Percentiles rank a stretch among this genome's conserved stretches.
These are phyloP conservation scores for Galago senegalensis DNA, from an alignment of 2,797 vertebrate species.

Conservation along the genomic window DNA sequence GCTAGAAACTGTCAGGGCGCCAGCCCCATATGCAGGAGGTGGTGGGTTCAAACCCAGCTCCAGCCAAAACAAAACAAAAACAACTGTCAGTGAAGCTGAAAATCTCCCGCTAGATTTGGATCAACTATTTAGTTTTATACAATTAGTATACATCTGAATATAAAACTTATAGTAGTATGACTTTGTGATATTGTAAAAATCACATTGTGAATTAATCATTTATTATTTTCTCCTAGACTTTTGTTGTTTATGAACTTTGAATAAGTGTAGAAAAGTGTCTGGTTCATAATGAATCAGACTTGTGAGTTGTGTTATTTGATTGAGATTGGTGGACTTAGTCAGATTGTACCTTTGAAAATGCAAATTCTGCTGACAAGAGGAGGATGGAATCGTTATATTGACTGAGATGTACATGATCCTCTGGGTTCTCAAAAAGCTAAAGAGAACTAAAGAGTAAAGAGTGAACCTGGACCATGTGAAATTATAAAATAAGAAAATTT, in stretches of 20 bases:
- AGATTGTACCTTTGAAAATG: constrained; percentile 68
- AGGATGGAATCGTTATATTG: constrained; percentile 52
- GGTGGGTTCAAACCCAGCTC: too few relatives aligned
- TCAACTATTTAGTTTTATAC: neutral
- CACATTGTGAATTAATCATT: constrained; percentile 70
- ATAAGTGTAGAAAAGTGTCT: constrained; percentile 73
- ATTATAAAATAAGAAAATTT: constrained; percentile 7
- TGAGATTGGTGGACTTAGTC: constrained; percentile 57
- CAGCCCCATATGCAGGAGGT: too few relatives aligned
- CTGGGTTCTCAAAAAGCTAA: neutral
- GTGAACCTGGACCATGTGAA: neutral
- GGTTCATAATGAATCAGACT: constrained; percentile 32
- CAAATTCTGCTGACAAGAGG: constrained; percentile 69
- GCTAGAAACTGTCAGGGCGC: neutral
- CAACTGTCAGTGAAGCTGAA: neutral
- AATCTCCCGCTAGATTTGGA: neutral
- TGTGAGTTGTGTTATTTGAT: neutral
- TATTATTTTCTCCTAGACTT: constrained; percentile 69
- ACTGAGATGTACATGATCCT: neutral
- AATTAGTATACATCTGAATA: neutral
- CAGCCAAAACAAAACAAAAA: too few relatives aligned
- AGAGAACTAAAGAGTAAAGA: too few relatives aligned
- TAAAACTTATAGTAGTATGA: constrained; percentile 49
- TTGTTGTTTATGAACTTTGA: constrained; percentile 77
- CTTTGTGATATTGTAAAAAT: constrained; percentile 61